Percentiles rank a stretch among this genome's conserved stretches.
phyloP scores from a whole-genome alignment of 2,797 vertebrate species.

The Falco cherrug region DNA sequence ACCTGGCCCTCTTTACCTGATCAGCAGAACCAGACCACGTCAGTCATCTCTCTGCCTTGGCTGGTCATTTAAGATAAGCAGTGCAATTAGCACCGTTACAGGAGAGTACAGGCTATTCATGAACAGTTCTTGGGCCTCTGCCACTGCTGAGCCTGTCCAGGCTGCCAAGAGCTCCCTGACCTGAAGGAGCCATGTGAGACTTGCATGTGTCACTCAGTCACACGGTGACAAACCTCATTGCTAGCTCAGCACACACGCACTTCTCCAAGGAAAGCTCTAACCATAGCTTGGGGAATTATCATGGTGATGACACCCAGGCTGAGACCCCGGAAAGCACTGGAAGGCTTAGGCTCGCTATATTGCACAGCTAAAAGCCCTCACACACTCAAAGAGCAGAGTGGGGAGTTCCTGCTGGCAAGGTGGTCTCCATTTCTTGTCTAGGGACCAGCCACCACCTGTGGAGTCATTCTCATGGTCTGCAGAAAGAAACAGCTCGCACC shows the following conservation, averaged over 20 bases:
- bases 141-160: background rate
- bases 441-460: background rate
- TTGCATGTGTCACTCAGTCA: background rate
- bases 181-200: background rate
- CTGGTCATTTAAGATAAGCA: background rate
- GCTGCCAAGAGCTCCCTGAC: background rate
- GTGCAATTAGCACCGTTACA: background rate
- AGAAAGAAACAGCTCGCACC: fast-evolving
- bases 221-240: background rate
- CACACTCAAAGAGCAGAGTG: fast-evolving
- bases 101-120: background rate
- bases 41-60: background rate
- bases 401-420: background rate
- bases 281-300: background rate
- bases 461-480: background rate
- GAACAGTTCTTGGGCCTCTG: background rate
- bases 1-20: background rate
- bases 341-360: background rate
- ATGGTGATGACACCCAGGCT: background rate
- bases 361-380: background rate
- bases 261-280: background rate
- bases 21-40: background rate
- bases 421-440: background rate
- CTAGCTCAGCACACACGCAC: background rate
- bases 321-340: background rate